Conservation (phyloP, 1,140 invertebrate genomes). For the Zaprionus lachaisei region DNA sequence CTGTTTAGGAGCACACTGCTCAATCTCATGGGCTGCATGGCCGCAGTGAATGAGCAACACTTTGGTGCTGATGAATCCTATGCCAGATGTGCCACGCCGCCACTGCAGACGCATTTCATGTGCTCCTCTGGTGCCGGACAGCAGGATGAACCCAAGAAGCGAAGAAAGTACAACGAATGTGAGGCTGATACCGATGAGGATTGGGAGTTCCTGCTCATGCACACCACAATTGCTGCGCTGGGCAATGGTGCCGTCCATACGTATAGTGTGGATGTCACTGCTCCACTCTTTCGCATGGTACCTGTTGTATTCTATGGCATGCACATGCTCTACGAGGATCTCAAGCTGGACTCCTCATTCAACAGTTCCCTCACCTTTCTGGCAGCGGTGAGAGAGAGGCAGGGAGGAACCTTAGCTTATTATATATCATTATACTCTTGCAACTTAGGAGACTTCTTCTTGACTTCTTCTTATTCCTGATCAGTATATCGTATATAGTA, state of each 20-base stretch:
- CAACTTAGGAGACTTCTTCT: too few species aligned
- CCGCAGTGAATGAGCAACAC: conserved; percentile 25
- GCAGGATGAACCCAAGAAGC: conserved; percentile 85
- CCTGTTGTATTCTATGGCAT: conserved; percentile 91
- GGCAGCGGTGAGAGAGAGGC: conserved; percentile 83
- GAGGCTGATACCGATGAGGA: conserved; percentile 88
- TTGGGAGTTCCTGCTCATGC: conserved; percentile 89
- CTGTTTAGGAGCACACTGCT: conserved; percentile 88
- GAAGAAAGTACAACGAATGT: conserved; percentile 85
- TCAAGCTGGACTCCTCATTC: conserved; percentile 92
- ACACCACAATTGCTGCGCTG: conserved; percentile 57
- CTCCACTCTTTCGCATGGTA: conserved; percentile 90
- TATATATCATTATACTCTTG: too few species aligned
- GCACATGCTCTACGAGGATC: conserved; percentile 96
- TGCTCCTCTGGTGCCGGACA: conserved; percentile 39
- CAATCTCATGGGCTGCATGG: conserved; percentile 77
- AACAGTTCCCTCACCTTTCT: conserved; percentile 89
- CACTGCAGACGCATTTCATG: conserved; percentile 20
- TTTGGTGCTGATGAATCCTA: conserved; percentile 48
- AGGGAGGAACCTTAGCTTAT: neutral
- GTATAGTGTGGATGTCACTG: conserved; percentile 85
- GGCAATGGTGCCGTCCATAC: conserved; percentile 44
- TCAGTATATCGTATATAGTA: too few species aligned
- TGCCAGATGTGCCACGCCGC: conserved; percentile 57
- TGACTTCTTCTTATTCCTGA: too few species aligned